Conservation (phyloP, 2,113 vertebrate species). For the Oreocharis arfaki region DNA sequence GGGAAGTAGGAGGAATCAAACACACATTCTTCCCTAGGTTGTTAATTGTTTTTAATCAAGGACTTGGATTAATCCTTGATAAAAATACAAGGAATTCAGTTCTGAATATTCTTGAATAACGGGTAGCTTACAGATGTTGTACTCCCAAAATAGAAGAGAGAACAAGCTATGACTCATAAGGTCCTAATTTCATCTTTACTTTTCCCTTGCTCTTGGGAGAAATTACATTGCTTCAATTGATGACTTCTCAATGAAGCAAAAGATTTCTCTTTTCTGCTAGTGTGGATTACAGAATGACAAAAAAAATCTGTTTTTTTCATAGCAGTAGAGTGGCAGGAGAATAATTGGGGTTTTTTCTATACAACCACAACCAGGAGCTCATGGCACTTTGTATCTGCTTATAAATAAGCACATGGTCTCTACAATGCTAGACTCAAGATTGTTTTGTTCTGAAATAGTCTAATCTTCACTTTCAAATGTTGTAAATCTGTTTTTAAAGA, state of each 20-base stretch:
- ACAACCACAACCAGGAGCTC: not conserved
- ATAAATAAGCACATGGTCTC: not conserved
- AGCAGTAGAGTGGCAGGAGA: not conserved
- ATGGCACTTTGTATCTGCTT: not conserved
- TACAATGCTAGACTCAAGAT: not conserved
- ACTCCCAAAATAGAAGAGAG: not conserved
- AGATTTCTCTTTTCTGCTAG: not conserved
- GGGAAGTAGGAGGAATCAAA: not conserved
- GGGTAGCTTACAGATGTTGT: not conserved
- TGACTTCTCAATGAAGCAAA: not conserved
- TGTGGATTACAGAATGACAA: not conserved
- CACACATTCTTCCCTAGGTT: not conserved
- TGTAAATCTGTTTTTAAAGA: not conserved
- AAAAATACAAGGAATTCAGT: not conserved
- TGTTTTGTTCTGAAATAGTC: not conserved
- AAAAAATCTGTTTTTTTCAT: not conserved
- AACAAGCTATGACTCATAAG: constrained; percentile 17
- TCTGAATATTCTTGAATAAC: constrained; percentile 14
- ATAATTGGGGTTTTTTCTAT: not conserved
- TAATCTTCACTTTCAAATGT: not conserved
- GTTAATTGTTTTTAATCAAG: not conserved
- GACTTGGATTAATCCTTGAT: not conserved
- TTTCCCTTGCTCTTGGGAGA: not conserved
- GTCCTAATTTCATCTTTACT: constrained; percentile 8
- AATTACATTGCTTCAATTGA: not conserved